phyloP scores from a whole-genome alignment of 35 echinoderm and acorn worm species.

The Lytechinus variegatus region DNA sequence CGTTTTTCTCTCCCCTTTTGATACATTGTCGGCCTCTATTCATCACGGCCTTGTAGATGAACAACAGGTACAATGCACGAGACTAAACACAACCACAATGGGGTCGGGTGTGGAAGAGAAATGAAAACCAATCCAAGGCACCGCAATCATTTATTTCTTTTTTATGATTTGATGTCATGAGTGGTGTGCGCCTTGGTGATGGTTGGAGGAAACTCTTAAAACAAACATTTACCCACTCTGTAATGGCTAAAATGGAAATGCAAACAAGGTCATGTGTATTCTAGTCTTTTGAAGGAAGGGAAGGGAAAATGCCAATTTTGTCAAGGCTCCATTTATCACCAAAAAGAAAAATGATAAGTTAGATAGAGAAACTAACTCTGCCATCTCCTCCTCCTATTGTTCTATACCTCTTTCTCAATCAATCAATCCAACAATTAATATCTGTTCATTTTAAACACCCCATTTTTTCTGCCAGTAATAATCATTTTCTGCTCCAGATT shows the following conservation, averaged over 20 bases:
- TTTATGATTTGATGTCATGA: neutral
- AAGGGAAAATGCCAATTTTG: constrained; percentile 21
- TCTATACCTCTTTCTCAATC: neutral
- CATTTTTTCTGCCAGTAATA: no score
- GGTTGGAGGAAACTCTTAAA: constrained; percentile 6
- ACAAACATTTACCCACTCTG: constrained; percentile 43
- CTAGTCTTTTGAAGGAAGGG: neutral
- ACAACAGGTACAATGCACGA: neutral
- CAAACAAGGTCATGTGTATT: constrained; percentile 48
- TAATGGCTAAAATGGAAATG: constrained; percentile 47
- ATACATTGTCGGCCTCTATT: neutral
- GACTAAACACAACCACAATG: neutral
- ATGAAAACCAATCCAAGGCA: neutral
- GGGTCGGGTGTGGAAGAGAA: neutral
- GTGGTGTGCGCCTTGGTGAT: constrained; percentile 21
- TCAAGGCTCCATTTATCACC: neutral
- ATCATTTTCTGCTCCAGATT: no score
- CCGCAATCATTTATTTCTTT: neutral
- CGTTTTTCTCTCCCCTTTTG: neutral
- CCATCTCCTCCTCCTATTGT: neutral
- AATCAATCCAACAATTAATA: neutral
- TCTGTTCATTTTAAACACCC: neutral
- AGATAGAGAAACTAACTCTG: neutral
- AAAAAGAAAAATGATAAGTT: neutral
- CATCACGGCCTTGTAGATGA: neutral